phyloP scores from a whole-genome alignment of 1,140 invertebrate genomes.

The Trichonephila clavata region DNA sequence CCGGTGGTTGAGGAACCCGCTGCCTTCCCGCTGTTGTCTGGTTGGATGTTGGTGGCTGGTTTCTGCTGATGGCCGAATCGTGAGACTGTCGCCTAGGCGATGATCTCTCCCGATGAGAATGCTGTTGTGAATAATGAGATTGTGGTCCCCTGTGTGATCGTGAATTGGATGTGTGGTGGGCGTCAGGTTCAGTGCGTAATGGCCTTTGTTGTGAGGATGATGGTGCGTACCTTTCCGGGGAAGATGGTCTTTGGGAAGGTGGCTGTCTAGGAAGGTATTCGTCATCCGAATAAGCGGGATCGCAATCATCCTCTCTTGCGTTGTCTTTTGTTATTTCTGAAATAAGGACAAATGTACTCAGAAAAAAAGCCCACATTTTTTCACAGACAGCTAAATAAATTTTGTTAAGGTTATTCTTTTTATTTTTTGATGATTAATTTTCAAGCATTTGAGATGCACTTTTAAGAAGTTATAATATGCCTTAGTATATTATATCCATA shows the following conservation, averaged over 20 bases:
- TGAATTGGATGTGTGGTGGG: slow-evolving; percentile 61
- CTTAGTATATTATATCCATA: too few species aligned
- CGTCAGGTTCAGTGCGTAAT: slow-evolving; percentile 48
- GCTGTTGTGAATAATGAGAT: slow-evolving; percentile 59
- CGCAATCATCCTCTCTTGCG: slow-evolving; percentile 79
- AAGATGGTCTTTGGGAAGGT: slow-evolving; percentile 12
- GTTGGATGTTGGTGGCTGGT: slow-evolving; percentile 18
- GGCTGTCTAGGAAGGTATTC: slow-evolving; percentile 61
- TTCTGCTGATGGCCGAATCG: background rate
- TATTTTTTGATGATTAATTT: too few species aligned
- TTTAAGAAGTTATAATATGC: too few species aligned
- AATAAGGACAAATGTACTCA: background rate
- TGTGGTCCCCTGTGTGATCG: slow-evolving; percentile 71
- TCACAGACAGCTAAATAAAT: background rate
- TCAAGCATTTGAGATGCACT: too few species aligned
- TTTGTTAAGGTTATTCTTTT: too few species aligned
- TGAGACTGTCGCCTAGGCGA: slow-evolving; percentile 50
- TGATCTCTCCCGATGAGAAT: slow-evolving; percentile 53
- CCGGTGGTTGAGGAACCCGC: slow-evolving; percentile 4
- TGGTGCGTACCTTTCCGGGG: slow-evolving; percentile 42
- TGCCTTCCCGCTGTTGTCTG: slow-evolving; percentile 7
- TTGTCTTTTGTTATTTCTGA: slow-evolving; percentile 93
- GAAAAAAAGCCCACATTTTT: background rate
- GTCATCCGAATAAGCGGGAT: slow-evolving; percentile 80
- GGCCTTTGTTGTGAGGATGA: slow-evolving; percentile 64